Evolutionary conservation across 2,797 vertebrate genomes (phyloP), one percentile per base, ranked within the genome.

Genomic region (Rhodeus uyekii): DNA sequence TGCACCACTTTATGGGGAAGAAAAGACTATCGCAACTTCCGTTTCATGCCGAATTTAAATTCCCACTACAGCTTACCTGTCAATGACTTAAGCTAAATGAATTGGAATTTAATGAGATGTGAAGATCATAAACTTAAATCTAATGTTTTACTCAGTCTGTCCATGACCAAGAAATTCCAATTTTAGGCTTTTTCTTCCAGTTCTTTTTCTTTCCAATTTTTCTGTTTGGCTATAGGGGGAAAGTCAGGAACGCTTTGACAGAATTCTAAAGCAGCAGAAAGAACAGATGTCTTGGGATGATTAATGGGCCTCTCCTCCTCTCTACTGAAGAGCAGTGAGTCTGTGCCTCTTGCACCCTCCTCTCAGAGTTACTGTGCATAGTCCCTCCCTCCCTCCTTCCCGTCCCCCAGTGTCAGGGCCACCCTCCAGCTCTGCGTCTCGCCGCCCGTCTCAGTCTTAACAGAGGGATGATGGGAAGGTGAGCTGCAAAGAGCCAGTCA

Each of bases 261-360:
- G 92, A 88, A 92, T 92, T 92, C 89, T 94, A 92, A 92, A 93
- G 92, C 80, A 65, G 89, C 89, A 90, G 91, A 92, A 94, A 93
- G 92, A 94, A 91, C 93, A 95, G 93, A 94, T 94, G 93, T 94
- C 93, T 92, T 87, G 85, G 86, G 90, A 86, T 94, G 93, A 95
- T 94, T 92, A 94, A 94, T 94, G 93, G 91, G 90, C 90, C 90
- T 92, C 89, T 86, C 61, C 85, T 84, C 85, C 88, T 85, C 88
- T 87, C 88, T 87, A 90, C 90, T 89, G 87, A 92, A 90, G 88
- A 90, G 87, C 86, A 83, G 85, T 86, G 82, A 90, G 89, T 87
- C 87, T 74, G 87, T 90, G 90, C 90, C 90, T 92, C 87, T 90
- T 90, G 89, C 87, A 83, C 73, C 61, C 71, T 83, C 39, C 68